Percentiles rank a stretch among this genome's conserved stretches.
Conservation (phyloP, 2,888 invertebrate genomes). For the Nomada hirtipes region DNA sequence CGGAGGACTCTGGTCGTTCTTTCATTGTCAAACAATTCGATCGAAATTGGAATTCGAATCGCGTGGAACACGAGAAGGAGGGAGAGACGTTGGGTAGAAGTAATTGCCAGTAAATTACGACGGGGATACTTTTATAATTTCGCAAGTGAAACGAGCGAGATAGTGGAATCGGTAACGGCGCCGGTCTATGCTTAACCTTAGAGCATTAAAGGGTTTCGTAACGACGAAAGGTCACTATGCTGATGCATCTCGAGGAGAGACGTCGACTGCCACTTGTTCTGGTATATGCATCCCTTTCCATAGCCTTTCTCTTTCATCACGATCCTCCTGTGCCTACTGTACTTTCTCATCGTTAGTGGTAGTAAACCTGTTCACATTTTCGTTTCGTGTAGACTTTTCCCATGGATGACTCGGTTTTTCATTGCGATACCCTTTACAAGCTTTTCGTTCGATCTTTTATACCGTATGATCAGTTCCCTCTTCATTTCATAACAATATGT, state of each 20-base stretch:
- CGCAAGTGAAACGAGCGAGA: constrained; percentile 27
- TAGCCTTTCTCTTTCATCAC: constrained; percentile 69
- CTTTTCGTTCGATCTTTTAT: neutral
- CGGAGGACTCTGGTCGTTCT: too few species aligned
- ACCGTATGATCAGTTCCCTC: too few species aligned
- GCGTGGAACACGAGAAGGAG: neutral
- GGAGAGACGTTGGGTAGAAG: constrained; percentile 4
- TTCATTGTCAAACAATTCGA: neutral
- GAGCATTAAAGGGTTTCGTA: constrained; percentile 65
- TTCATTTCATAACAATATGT: too few species aligned
- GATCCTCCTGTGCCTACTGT: constrained; percentile 16
- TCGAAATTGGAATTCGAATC: constrained; percentile 9
- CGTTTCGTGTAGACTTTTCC: neutral
- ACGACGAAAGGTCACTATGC: constrained; percentile 68
- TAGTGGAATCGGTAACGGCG: constrained; percentile 45
- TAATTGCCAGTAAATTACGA: constrained; percentile 30
- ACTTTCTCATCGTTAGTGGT: constrained; percentile 35
- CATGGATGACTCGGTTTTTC: neutral
- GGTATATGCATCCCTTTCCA: constrained; percentile 67
- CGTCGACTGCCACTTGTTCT: constrained; percentile 46
- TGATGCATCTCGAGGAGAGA: constrained; percentile 58
- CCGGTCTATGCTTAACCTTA: constrained; percentile 34
- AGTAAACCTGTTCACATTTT: neutral
- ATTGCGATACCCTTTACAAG: too few species aligned
- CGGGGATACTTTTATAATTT: constrained; percentile 18